A percentile compares a stretch with the other conserved stretches of the same genome.
Conservation (phyloP, 2,888 invertebrate species). For the Steromphala cineraria region DNA sequence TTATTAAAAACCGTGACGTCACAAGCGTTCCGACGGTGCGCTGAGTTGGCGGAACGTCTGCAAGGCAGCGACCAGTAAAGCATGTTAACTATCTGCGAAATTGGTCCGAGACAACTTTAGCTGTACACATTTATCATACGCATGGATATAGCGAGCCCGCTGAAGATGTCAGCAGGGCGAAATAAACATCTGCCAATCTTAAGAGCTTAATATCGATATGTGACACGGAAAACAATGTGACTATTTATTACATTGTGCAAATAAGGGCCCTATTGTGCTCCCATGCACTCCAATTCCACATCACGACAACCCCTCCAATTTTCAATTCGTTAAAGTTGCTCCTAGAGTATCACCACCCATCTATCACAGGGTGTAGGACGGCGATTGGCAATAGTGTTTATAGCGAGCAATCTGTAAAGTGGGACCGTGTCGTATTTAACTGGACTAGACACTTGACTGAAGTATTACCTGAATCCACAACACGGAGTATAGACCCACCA, state of each 20-base stretch:
- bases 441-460: no score
- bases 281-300: neutral
- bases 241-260: slow-evolving; percentile 19
- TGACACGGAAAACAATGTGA: slow-evolving; percentile 15
- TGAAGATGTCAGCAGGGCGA: neutral
- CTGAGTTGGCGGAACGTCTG: neutral
- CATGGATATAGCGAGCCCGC: neutral
- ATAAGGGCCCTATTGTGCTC: neutral
- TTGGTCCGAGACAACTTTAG: neutral
- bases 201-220: slow-evolving; percentile 17
- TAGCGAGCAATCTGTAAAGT: neutral
- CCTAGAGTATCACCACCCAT: neutral
- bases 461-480: no score
- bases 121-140: neutral
- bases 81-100: slow-evolving; percentile 13
- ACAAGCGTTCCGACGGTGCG: slow-evolving; percentile 16
- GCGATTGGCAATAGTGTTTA: neutral
- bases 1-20: slow-evolving; percentile 27
- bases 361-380: neutral
- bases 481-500: no score
- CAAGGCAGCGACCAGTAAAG: neutral
- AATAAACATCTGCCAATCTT: slow-evolving; percentile 8
- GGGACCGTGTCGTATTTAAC: neutral
- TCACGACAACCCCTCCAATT: neutral
- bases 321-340: slow-evolving; percentile 14